Evolutionary conservation across 2,113 vertebrate species (phyloP), one percentile per base, ranked within the genome.

Genomic region (Puffinus mauretanicus): DNA sequence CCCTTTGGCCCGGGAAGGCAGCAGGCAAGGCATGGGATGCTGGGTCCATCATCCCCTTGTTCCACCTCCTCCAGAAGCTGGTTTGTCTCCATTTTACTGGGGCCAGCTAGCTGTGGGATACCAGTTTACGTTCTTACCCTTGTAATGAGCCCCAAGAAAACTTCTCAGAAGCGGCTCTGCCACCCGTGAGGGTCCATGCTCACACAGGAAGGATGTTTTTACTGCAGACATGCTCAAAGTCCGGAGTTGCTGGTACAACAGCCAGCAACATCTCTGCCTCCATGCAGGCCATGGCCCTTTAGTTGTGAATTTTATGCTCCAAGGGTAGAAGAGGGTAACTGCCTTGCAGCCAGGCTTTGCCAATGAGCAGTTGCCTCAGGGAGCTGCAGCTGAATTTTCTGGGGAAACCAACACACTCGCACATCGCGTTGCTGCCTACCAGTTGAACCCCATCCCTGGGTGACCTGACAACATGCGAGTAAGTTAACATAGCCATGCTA

Each of bases 391-490:
- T 54, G 40, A n/a, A 38, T 66, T 75, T 70, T 66, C 27, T 46
- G n/a, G 40, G 42, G 42, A 88, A 49, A 55, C 18, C 27, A 78
- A 60, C n/a, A 25, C 16, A 21, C 7, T 24, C 42, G 55, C 60
- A 38, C 27, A 29, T 21, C 1, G 2, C 3, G 1, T 29, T 36
- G 66, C 1, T 52, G 20, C 27, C 44, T 46, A 7, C 1, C 4
- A 49, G 12, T 26, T 49, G 42, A n/a, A 2, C 32, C 32, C 54
- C 64, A 58, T 1, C 32, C 42, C 42, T 27, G 25, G 22, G 20
- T 26, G 42, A 58, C 32, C 52, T 24, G 29, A 14, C 22, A 75
- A 34, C 14, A 11, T 0, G 2, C 6, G 78, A 47, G 12, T 3
- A 55, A 49, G 19, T 49, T 58, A 62, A 78, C 0, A n/a, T 0